Conservation (phyloP, 2,113 vertebrate species). For the Microtus pennsylvanicus region DNA sequence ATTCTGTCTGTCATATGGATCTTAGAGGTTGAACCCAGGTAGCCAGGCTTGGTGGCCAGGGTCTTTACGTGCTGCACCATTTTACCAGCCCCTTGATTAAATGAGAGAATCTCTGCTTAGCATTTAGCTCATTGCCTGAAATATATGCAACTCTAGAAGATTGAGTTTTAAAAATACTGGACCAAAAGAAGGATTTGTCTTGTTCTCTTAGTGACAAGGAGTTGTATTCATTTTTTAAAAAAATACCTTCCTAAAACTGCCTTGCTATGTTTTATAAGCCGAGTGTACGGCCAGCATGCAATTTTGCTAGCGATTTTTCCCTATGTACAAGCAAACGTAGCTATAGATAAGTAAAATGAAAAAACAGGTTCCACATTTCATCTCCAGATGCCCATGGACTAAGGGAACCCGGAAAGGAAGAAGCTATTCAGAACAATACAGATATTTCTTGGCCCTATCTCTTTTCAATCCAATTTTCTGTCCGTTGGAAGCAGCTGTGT, state of each 20-base stretch:
- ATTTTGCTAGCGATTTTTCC: constrained; percentile 23
- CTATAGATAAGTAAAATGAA: neutral
- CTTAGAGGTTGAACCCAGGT: neutral
- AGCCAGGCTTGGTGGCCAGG: too few relatives aligned
- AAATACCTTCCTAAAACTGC: neutral
- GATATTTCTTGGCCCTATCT: constrained; percentile 53
- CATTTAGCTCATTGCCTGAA: constrained; percentile 3
- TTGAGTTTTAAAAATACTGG: constrained; percentile 23
- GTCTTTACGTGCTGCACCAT: neutral
- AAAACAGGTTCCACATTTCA: constrained; percentile 25
- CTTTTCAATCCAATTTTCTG: constrained; percentile 75
- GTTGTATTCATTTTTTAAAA: neutral
- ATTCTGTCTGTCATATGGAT: too few relatives aligned
- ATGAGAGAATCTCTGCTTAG: neutral
- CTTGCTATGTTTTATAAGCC: neutral
- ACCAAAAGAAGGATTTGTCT: constrained; percentile 3
- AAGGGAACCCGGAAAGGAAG: constrained; percentile 11
- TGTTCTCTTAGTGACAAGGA: constrained; percentile 13
- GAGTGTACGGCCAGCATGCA: neutral
- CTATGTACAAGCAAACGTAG: neutral
- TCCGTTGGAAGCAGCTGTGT: constrained; percentile 76
- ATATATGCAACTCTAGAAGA: constrained; percentile 2
- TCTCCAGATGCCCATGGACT: constrained; percentile 18
- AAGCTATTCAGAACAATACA: constrained; percentile 54
- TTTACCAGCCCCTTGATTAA: neutral